phyloP scores from a whole-genome alignment of 2,888 invertebrate genomes.

The Erebia ligea region DNA sequence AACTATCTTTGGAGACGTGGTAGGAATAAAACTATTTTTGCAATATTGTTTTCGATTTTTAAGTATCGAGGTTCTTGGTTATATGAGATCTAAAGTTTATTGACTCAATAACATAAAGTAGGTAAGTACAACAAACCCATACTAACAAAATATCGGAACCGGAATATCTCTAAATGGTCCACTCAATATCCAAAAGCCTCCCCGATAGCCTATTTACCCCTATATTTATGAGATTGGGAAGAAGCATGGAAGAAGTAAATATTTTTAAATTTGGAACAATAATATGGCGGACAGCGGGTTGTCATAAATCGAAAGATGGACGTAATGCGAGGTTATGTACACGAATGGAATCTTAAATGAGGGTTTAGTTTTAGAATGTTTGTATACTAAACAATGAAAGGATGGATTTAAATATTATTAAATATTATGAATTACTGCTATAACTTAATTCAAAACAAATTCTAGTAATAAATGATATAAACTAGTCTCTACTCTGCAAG shows the following conservation, averaged over 20 bases:
- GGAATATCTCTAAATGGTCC: conserved; percentile 42
- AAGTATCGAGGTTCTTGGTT: too few species aligned
- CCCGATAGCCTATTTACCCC: conserved; percentile 47
- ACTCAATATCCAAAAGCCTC: conserved; percentile 51
- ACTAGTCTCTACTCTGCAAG: too few species aligned
- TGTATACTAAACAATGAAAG: conserved; percentile 26
- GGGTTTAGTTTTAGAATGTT: conserved; percentile 58
- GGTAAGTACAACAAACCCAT: too few species aligned
- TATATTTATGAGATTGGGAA: conserved; percentile 55
- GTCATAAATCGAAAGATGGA: conserved; percentile 78
- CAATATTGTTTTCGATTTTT: too few species aligned
- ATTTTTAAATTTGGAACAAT: conserved; percentile 80
- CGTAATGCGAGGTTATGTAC: conserved; percentile 71
- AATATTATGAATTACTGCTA: not conserved
- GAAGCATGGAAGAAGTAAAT: conserved; percentile 70
- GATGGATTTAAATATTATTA: not conserved
- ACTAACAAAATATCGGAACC: not conserved
- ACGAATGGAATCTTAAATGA: conserved; percentile 76
- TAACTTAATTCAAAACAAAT: too few species aligned
- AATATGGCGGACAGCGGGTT: conserved; percentile 75
- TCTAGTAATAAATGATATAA: too few species aligned
- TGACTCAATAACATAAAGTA: too few species aligned
- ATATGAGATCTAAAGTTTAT: too few species aligned
- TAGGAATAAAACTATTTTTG: too few species aligned
- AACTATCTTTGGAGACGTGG: too few species aligned